These are phyloP conservation scores for Blera fallax DNA, from an alignment of 2,888 invertebrate genomes.

Conservation along the genomic window DNA sequence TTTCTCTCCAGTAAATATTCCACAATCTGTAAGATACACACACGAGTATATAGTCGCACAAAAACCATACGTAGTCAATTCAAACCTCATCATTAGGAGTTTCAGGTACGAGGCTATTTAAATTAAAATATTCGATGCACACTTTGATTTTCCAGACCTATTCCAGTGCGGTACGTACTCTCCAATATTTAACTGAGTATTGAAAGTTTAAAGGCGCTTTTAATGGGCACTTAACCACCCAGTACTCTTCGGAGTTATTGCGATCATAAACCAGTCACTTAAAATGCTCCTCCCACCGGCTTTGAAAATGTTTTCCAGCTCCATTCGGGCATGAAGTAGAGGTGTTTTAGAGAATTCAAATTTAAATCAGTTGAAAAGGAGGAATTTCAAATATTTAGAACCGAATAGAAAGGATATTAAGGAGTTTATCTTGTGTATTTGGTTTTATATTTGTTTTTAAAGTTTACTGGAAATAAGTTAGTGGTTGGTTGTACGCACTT, in stretches of 20 bases:
- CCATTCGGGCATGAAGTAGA: not conserved
- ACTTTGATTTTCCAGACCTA: constrained; percentile 37
- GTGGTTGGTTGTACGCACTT: too few relatives aligned
- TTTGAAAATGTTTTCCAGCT: not conserved
- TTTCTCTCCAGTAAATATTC: not conserved
- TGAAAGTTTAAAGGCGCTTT: constrained; percentile 26
- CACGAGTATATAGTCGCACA: too few relatives aligned
- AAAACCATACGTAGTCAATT: not conserved
- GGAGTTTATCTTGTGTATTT: too few relatives aligned
- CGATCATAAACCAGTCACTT: constrained; percentile 56
- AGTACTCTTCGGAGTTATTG: constrained; percentile 44
- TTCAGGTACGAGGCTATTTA: not conserved
- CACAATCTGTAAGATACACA: not conserved
- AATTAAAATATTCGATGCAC: constrained; percentile 31
- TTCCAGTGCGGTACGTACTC: not conserved
- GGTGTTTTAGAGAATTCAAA: not conserved
- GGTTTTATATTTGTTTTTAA: too few relatives aligned
- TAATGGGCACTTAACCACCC: constrained; percentile 56
- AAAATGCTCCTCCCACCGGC: constrained; percentile 27
- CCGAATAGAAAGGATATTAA: too few relatives aligned
- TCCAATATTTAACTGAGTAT: constrained; percentile 10
- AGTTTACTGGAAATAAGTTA: too few relatives aligned
- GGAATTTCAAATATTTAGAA: too few relatives aligned
- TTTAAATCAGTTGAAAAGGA: too few relatives aligned
- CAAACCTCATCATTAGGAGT: not conserved